Conservation (phyloP, 2,888 invertebrate species). For the Parelbella ahira region DNA sequence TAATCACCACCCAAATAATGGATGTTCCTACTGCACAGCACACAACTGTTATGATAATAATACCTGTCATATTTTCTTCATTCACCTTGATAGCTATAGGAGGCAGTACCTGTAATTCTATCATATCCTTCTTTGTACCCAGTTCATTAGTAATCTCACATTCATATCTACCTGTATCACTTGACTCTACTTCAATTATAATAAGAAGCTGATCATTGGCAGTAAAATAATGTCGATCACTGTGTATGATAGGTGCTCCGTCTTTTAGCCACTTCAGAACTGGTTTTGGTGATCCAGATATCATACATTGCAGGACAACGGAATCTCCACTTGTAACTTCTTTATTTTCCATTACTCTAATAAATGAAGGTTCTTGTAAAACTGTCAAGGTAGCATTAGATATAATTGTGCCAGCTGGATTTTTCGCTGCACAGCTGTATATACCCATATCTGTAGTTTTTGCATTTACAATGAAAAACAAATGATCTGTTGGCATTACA, state of each 20-base stretch:
- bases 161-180: constrained; percentile 92
- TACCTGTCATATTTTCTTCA: constrained; percentile 90
- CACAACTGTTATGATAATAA: constrained; percentile 93
- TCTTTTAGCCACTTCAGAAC: constrained; percentile 92
- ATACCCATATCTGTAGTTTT: constrained; percentile 94
- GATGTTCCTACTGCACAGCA: constrained; percentile 96
- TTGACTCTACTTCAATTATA: constrained; percentile 88
- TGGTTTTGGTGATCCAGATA: constrained; percentile 91
- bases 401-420: constrained; percentile 91
- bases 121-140: constrained; percentile 87
- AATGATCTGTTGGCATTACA: constrained; percentile 94
- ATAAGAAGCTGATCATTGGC: constrained; percentile 93
- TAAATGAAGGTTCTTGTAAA: constrained; percentile 92
- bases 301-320: constrained; percentile 93
- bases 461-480: constrained; percentile 95
- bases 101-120: constrained; percentile 86
- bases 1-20: constrained; percentile 94
- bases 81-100: constrained; percentile 76
- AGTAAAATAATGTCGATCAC: constrained; percentile 92
- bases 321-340: constrained; percentile 90
- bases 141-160: constrained; percentile 94
- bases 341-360: constrained; percentile 91
- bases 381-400: constrained; percentile 94
- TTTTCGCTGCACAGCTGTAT: constrained; percentile 96
- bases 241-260: constrained; percentile 84